These are phyloP conservation scores for Heliconius eleuchia DNA, from an alignment of 1,140 invertebrate genomes.

Conservation along the genomic window DNA sequence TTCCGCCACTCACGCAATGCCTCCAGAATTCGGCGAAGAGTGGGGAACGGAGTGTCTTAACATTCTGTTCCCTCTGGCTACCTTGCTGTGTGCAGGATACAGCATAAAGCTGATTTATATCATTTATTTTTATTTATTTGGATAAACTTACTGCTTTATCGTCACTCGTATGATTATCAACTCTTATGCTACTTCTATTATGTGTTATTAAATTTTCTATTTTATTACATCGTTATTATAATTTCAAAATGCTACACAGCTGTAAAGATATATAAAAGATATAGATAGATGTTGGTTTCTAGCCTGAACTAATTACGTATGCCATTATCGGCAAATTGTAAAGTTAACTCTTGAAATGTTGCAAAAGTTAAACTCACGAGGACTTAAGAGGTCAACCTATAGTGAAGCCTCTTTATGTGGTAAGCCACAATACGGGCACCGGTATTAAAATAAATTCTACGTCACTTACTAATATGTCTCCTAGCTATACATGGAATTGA, in stretches of 20 bases:
- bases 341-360: slow-evolving; percentile 8
- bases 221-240: neutral
- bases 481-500: neutral
- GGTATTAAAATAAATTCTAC: neutral
- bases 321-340: neutral
- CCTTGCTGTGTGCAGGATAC: no score
- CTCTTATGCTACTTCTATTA: no score
- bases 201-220: no score
- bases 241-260: neutral
- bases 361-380: slow-evolving; percentile 14
- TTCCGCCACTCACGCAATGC: no score
- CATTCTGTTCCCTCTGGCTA: no score
- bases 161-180: no score
- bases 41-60: no score
- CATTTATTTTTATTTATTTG: no score
- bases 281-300: neutral
- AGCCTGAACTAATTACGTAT: neutral
- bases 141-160: no score
- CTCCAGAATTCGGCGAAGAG: no score
- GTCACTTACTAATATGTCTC: neutral
- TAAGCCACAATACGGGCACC: slow-evolving; percentile 9
- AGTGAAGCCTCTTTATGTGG: slow-evolving; percentile 5
- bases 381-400: slow-evolving; percentile 14
- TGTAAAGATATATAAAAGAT: neutral
- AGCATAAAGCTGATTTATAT: no score